Base-by-base conservation (phyloP, 2,797 vertebrate species). In the Ctenopoma multispine region DNA sequence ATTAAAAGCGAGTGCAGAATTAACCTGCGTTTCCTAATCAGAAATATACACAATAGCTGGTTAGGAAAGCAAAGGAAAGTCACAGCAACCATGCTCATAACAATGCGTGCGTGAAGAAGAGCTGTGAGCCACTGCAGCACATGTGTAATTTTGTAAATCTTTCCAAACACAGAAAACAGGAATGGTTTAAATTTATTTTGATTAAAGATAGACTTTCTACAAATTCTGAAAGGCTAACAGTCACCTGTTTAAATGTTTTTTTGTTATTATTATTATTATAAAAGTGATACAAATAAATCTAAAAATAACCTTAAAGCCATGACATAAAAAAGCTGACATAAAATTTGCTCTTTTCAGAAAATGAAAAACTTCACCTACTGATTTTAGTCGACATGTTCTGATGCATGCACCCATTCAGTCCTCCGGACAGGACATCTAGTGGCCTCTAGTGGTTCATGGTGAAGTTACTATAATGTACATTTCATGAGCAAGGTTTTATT, bases 381-480 rank as follows among this genome's bases (percentile, higher is more conserved):
- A 51, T 31, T 64, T 48, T 38, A 43, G 65, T 53, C n/a, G 9
- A 14, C 46, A 49, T 69, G 31, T 34, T 31, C 34, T 68, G 34
- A 31, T 51, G 17, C 27, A 20, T 55, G 14, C 24, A 12, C 43
- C 48, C 34, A 47, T 51, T 21, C 56, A 44, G 18, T 64, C 67
- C 48, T 63, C 46, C 66, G 80, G 55, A 81, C 71, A 79, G 77
- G 81, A 76, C 69, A 75, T 92, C 77, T 91, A 89, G 89, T 82
- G 90, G 85, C 91, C 92, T 93, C 93, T 92, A 89, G 90, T 89
- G 92, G 90, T 55, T 47, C 13, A 1, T 20, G 21, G 10, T 31
- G 50, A 69, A 48, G 65, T 75, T 81, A 64, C 75, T 66, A 3
- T 67, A 21, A 44, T 47, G 20, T 53, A 23, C 50, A 51, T 56